Evolutionary conservation across 2,113 vertebrate species (phyloP).

Genomic region (Ailurus styani): DNA sequence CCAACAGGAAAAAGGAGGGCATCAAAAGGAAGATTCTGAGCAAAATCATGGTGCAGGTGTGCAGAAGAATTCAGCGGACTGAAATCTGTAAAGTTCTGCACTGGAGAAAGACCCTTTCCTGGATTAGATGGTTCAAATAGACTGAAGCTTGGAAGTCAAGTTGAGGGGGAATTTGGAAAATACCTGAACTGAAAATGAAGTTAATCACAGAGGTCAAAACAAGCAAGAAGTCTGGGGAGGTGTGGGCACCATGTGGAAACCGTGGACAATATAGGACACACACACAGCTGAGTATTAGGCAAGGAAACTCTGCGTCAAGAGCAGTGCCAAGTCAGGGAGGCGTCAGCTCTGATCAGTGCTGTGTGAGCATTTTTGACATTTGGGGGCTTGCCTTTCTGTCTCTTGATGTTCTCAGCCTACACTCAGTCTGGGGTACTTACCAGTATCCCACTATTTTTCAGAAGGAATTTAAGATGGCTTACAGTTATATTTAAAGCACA

Average conservation of each 20-base stretch:
- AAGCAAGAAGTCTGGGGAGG: not conserved
- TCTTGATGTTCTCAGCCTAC: not conserved
- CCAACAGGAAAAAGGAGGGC: not conserved
- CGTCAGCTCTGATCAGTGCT: no score
- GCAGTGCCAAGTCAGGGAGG: no score
- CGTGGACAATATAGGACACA: not conserved
- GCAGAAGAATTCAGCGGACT: not conserved
- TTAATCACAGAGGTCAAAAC: not conserved
- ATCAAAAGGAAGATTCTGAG: not conserved
- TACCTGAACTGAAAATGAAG: not conserved
- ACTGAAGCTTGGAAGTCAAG: not conserved
- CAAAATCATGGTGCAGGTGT: not conserved
- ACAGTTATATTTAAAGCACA: not conserved
- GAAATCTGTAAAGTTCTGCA: not conserved
- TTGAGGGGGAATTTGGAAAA: not conserved
- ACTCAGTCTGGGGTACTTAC: not conserved
- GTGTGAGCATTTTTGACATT: not conserved
- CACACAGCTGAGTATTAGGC: not conserved
- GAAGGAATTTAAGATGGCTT: not conserved
- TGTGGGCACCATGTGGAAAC: no score
- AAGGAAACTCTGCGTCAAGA: not conserved
- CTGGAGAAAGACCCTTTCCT: not conserved
- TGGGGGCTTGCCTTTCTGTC: not conserved
- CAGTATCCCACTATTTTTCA: not conserved
- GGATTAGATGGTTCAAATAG: not conserved